A percentile compares a stretch with the other conserved stretches of the same genome.
phyloP scores from a whole-genome alignment of 2,113 vertebrate genomes.

The Callopanchax toddi region DNA sequence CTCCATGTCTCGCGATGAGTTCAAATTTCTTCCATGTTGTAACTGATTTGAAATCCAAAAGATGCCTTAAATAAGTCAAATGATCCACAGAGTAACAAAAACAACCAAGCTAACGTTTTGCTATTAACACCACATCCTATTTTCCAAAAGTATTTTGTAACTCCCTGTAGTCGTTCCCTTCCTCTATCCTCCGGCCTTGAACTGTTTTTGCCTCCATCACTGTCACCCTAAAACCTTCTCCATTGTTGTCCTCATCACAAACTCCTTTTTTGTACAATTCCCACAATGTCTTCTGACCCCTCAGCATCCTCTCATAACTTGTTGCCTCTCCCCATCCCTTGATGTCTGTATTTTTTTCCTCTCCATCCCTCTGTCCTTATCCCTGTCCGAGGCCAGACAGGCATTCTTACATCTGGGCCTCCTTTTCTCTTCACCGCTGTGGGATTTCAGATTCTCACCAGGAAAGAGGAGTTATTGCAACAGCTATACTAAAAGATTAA shows the following conservation, averaged over 20 bases:
- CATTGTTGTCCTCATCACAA: conserved; percentile 18
- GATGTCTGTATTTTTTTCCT: conserved; percentile 36
- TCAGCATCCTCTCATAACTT: conserved; percentile 32
- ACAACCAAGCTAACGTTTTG: background rate
- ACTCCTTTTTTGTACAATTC: conserved; percentile 35
- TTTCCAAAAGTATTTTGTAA: conserved; percentile 22
- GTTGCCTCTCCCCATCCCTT: conserved; percentile 48
- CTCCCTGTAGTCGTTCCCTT: conserved; percentile 24
- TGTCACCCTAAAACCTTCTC: too few relatives aligned
- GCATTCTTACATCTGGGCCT: conserved; percentile 50
- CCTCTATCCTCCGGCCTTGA: conserved; percentile 36
- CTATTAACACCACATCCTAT: too few relatives aligned
- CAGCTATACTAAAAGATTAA: conserved; percentile 63
- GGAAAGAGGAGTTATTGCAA: conserved; percentile 60
- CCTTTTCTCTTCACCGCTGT: conserved; percentile 31
- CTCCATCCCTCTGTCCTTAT: conserved; percentile 39
- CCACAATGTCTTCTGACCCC: conserved; percentile 27
- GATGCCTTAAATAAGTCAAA: background rate
- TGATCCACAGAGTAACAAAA: too few relatives aligned
- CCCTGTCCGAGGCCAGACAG: conserved; percentile 30
- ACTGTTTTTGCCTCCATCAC: conserved; percentile 9
- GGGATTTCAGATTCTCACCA: conserved; percentile 66
- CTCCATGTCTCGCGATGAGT: background rate
- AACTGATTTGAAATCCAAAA: too few relatives aligned
- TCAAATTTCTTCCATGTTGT: background rate